Percentiles rank a stretch among this genome's conserved stretches.
Conservation (phyloP, 2,797 vertebrate species). For the Sciurus vulgaris region DNA sequence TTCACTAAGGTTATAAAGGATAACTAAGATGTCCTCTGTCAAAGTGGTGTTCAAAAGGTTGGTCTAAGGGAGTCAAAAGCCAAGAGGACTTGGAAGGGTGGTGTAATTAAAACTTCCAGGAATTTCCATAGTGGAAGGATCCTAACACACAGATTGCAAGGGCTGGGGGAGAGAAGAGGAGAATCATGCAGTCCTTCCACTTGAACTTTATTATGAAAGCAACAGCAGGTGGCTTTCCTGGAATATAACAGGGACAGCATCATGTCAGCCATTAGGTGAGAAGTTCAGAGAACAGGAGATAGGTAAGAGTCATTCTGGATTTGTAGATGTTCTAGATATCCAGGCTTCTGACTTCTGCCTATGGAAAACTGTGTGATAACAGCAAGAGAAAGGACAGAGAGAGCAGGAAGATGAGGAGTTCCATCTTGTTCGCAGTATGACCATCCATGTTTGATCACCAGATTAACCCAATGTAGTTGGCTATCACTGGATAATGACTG, state of each 20-base stretch:
- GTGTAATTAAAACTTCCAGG: not conserved
- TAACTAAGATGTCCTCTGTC: not conserved
- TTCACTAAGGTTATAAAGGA: not conserved
- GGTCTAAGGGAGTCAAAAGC: not conserved
- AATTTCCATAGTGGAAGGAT: not conserved
- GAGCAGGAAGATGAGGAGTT: not conserved
- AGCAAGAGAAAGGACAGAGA: not conserved
- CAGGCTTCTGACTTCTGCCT: not conserved
- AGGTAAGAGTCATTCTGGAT: not conserved
- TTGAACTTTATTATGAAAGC: not conserved
- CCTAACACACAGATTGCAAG: not conserved
- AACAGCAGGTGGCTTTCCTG: not conserved
- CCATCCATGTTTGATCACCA: not conserved
- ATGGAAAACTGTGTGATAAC: accelerated
- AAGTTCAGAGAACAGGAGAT: not conserved
- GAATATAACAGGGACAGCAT: not conserved
- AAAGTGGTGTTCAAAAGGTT: not conserved
- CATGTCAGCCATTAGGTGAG: not conserved
- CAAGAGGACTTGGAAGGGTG: not conserved
- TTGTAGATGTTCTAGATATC: not conserved
- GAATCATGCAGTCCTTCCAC: not conserved
- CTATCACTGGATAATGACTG: not conserved
- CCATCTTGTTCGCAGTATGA: not conserved
- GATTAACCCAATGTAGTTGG: not conserved
- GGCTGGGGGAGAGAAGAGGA: not conserved